phyloP scores from a whole-genome alignment of 2,888 invertebrate species.

The Mesorhabditis sp. region DNA sequence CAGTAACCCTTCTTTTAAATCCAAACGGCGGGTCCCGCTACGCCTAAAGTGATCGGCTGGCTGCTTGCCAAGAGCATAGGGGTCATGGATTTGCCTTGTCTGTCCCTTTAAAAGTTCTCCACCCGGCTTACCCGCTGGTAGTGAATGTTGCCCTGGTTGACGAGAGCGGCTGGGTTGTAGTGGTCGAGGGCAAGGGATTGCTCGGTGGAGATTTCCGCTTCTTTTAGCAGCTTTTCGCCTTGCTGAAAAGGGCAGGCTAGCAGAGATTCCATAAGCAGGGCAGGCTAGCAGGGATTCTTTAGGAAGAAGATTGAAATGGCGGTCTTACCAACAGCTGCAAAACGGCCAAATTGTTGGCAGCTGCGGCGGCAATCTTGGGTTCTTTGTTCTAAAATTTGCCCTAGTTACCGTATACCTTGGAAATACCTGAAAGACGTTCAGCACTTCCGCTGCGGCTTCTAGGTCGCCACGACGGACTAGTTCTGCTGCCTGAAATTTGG shows the following conservation, averaged over 20 bases:
- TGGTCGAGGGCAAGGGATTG: constrained; percentile 73
- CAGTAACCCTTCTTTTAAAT: no score
- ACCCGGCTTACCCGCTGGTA: constrained; percentile 65
- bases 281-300: background rate
- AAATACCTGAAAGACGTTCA: constrained; percentile 65
- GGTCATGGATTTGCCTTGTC: constrained; percentile 65
- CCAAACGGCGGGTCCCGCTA: no score
- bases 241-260: constrained; percentile 64
- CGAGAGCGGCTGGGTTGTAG: constrained; percentile 76
- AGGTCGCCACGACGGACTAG: constrained; percentile 32
- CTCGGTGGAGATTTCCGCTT: constrained; percentile 75
- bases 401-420: constrained; percentile 57
- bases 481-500: constrained; percentile 26
- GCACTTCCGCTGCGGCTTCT: constrained; percentile 28
- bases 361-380: constrained; percentile 77
- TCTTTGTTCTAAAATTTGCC: constrained; percentile 79
- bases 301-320: background rate
- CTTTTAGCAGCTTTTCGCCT: constrained; percentile 69
- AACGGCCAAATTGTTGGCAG: constrained; percentile 80
- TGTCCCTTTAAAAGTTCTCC: constrained; percentile 46
- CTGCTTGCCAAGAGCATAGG: no score
- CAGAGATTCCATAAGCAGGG: constrained; percentile 56
- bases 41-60: no score
- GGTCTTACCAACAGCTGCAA: constrained; percentile 73
- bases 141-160: constrained; percentile 78